phyloP scores from a whole-genome alignment of 2,797 vertebrate species.

The Limnodromus scolopaceus region DNA sequence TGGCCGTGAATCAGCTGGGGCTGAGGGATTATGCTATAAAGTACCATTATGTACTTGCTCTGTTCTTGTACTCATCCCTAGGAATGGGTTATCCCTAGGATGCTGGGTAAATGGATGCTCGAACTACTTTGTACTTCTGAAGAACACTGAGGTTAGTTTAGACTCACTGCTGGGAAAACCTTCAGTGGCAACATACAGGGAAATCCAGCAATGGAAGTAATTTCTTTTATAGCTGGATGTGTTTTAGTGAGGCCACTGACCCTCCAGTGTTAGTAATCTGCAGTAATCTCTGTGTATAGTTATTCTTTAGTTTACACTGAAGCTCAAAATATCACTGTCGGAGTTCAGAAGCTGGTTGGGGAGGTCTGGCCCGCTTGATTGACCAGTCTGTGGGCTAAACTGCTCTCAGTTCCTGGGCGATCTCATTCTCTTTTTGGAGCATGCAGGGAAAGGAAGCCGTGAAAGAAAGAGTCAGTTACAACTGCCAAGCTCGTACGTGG shows the following conservation, averaged over 20 bases:
- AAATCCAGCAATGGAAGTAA: not conserved
- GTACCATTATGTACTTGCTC: not conserved
- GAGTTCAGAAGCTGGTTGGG: not conserved
- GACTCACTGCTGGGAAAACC: not conserved
- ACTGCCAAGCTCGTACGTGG: not conserved
- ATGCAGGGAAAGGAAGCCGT: not conserved
- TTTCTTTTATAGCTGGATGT: not conserved
- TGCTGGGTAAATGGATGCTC: not conserved
- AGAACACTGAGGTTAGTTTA: not conserved
- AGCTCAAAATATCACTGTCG: not conserved
- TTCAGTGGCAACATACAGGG: not conserved
- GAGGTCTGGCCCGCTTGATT: not conserved
- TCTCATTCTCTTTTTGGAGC: not conserved
- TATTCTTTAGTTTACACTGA: not conserved
- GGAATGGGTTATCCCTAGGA: not conserved
- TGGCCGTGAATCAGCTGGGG: not conserved
- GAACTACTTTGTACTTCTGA: not conserved
- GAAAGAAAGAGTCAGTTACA: not conserved
- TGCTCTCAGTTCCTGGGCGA: not conserved
- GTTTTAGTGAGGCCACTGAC: not conserved
- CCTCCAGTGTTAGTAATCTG: not conserved
- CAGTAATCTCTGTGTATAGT: not conserved
- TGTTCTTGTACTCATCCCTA: not conserved
- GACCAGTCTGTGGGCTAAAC: not conserved
- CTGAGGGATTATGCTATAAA: not conserved